A percentile compares a stretch with the other conserved stretches of the same genome.
Evolutionary conservation across 2,113 vertebrate species (phyloP).

Genomic region (Menura novaehollandiae): DNA sequence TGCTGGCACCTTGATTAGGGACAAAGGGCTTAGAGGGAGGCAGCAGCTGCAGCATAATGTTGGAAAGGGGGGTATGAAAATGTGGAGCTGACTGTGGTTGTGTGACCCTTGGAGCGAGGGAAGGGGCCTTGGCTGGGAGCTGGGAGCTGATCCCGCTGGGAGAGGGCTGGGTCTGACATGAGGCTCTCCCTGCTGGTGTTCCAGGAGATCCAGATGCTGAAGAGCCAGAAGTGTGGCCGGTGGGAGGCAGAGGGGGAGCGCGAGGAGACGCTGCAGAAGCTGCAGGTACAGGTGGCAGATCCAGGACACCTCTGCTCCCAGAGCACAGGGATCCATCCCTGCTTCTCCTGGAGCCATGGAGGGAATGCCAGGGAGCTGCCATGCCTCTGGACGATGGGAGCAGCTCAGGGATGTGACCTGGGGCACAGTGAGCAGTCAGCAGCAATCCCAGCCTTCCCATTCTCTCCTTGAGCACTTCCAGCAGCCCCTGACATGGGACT

Average conservation of each 20-base stretch:
- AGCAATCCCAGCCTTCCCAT: background rate
- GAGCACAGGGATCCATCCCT: background rate
- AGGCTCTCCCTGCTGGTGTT: background rate
- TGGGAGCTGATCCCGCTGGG: background rate
- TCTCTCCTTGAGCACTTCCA: background rate
- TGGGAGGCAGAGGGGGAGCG: constrained; percentile 80
- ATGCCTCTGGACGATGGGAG: background rate
- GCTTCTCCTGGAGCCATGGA: background rate
- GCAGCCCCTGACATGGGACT: rapidly evolving
- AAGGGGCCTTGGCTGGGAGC: background rate
- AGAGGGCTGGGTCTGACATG: background rate
- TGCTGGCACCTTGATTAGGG: background rate
- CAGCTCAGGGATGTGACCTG: rapidly evolving
- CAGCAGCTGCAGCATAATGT: background rate
- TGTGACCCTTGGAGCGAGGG: background rate
- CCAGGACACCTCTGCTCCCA: background rate
- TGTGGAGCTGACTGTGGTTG: background rate
- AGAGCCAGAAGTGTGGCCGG: constrained; percentile 79
- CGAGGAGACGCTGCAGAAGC: constrained; percentile 84
- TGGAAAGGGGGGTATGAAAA: background rate
- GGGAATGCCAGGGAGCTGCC: background rate
- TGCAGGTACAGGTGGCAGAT: constrained; percentile 77
- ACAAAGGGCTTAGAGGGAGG: rapidly evolving
- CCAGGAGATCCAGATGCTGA: constrained; percentile 91
- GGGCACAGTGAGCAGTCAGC: background rate